Conservation (phyloP, 1,140 invertebrate species). For the Forficula auricularia region DNA sequence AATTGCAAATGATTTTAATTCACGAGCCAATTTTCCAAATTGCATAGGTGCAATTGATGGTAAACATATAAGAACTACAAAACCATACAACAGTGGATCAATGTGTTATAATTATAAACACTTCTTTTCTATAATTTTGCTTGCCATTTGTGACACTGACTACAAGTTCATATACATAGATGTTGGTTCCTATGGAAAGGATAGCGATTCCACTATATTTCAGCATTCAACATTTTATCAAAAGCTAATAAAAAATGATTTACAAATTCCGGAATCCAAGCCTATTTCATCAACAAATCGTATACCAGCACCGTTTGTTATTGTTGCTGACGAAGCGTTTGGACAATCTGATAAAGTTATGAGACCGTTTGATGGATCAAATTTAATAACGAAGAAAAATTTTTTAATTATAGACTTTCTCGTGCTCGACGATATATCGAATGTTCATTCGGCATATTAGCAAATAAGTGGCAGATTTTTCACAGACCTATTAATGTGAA, state of each 20-base stretch:
- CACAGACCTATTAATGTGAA: slow-evolving; percentile 19
- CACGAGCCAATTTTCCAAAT: slow-evolving; percentile 20
- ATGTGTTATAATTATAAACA: slow-evolving; percentile 23
- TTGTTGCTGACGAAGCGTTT: slow-evolving; percentile 30
- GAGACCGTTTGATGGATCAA: slow-evolving; percentile 19
- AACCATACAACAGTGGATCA: slow-evolving; percentile 17
- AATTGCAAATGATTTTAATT: slow-evolving; percentile 17
- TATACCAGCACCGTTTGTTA: slow-evolving; percentile 17
- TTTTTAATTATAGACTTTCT: slow-evolving; percentile 29
- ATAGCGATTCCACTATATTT: slow-evolving; percentile 17
- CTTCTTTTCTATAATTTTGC: slow-evolving; percentile 22
- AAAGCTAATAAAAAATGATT: slow-evolving; percentile 1
- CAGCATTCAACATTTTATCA: slow-evolving; percentile 8
- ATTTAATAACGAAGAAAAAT: slow-evolving; percentile 14
- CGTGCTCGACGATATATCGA: slow-evolving; percentile 25
- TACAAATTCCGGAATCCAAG: slow-evolving; percentile 7
- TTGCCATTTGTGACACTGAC: slow-evolving; percentile 23
- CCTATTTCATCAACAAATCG: slow-evolving; percentile 5
- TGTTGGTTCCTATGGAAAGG: slow-evolving; percentile 21
- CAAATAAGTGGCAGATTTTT: slow-evolving; percentile 22
- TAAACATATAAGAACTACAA: slow-evolving; percentile 19
- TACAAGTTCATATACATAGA: slow-evolving; percentile 25
- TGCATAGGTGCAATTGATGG: slow-evolving; percentile 22
- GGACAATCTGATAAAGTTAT: slow-evolving; percentile 21
- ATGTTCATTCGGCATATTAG: slow-evolving; percentile 29